A percentile compares a stretch with the other conserved stretches of the same genome.
phyloP scores from a whole-genome alignment of 2,113 vertebrate genomes.

The Callopanchax toddi region DNA sequence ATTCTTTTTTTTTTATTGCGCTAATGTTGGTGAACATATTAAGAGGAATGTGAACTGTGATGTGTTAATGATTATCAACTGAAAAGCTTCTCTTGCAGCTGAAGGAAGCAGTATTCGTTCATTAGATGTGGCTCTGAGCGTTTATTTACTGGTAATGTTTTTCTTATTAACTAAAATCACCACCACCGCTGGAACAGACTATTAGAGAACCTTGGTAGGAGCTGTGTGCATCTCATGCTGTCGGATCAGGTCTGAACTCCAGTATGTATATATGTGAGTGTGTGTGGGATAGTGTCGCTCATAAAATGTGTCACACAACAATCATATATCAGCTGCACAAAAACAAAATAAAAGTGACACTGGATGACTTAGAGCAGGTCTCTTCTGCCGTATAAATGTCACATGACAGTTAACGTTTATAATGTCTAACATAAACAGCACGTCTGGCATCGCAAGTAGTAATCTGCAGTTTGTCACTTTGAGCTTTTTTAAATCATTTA shows the following conservation, averaged over 20 bases:
- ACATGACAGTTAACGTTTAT: too few species aligned
- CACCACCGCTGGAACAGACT: slow-evolving; percentile 26
- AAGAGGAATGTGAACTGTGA: slow-evolving; percentile 41
- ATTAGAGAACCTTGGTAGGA: slow-evolving; percentile 31
- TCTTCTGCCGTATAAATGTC: slow-evolving; percentile 50
- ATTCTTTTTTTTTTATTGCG: slow-evolving; percentile 24
- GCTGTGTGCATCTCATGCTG: slow-evolving; percentile 19
- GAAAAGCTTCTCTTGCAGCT: slow-evolving; percentile 28
- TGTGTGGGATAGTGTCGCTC: slow-evolving; percentile 29
- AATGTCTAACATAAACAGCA: slow-evolving; percentile 53
- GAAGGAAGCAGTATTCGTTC: slow-evolving; percentile 38
- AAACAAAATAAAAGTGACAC: slow-evolving; percentile 48
- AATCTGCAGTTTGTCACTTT: slow-evolving; percentile 48
- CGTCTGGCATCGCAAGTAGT: slow-evolving; percentile 49
- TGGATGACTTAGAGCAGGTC: slow-evolving; percentile 28
- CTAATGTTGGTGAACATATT: slow-evolving; percentile 28
- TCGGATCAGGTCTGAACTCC: slow-evolving; percentile 14
- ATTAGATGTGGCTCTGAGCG: slow-evolving; percentile 33
- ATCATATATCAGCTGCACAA: slow-evolving; percentile 57
- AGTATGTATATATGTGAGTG: slow-evolving; percentile 2
- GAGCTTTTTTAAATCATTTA: slow-evolving; percentile 39
- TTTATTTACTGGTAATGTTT: slow-evolving; percentile 39
- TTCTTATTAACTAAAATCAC: slow-evolving; percentile 45
- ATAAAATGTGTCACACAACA: slow-evolving; percentile 40
- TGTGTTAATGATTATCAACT: slow-evolving; percentile 53